phyloP scores from a whole-genome alignment of 2,888 invertebrate species.

The Cataglyphis rosenhaueri region DNA sequence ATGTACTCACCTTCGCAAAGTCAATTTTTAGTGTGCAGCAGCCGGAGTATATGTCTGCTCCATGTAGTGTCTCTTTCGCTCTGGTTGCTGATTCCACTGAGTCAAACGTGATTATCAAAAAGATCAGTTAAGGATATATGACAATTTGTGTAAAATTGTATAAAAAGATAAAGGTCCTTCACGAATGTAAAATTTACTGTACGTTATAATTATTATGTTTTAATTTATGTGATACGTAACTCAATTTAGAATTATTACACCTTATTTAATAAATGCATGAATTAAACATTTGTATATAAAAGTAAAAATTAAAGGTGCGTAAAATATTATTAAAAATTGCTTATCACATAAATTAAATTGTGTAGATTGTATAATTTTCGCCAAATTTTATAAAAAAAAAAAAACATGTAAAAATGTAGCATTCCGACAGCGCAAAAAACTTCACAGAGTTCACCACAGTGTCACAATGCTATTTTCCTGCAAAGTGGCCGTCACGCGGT shows the following conservation, averaged over 20 bases:
- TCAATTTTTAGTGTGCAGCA: constrained; percentile 99
- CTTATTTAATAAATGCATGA: background rate
- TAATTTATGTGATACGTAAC: background rate
- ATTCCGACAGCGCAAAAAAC: background rate
- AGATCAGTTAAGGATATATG: constrained; percentile 77
- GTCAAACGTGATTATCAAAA: constrained; percentile 94
- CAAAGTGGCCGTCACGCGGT: constrained; percentile 34
- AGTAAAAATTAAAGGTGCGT: background rate
- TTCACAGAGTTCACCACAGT: background rate
- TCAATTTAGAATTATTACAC: background rate
- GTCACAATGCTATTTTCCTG: constrained; percentile 29
- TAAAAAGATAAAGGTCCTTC: background rate
- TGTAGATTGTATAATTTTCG: background rate
- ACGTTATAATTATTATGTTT: background rate
- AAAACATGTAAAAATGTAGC: background rate
- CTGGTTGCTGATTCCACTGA: constrained; percentile 96
- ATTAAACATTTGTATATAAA: background rate
- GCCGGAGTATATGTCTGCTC: constrained; percentile 99
- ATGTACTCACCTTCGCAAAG: constrained; percentile 95
- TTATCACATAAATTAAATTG: background rate
- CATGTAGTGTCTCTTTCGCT: constrained; percentile 98
- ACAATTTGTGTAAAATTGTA: constrained; percentile 10
- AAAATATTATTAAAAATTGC: background rate
- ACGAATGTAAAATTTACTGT: background rate
- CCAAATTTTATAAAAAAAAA: background rate